Base-by-base conservation (phyloP, 2,113 vertebrate species). In the Eclectus roratus region DNA sequence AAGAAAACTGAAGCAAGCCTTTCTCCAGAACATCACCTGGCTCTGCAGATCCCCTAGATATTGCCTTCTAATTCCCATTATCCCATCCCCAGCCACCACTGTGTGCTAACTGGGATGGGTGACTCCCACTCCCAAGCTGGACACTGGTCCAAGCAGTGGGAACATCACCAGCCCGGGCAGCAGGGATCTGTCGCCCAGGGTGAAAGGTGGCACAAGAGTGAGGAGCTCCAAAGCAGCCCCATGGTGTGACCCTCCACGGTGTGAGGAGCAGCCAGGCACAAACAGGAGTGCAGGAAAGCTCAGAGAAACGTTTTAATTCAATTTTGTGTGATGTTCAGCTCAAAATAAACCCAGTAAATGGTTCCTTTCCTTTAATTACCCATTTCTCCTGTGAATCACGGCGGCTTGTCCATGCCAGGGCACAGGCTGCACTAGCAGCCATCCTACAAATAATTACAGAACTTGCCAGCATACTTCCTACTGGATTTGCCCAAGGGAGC, bases 281-380 rank as follows among this genome's bases (percentile, higher is more conserved):
- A 72, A 44, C 47, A 71, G 47, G 49, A 93, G 55, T 5, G 47
- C 79, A 86, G 77, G 85, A 79, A 84, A 41, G 37, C 5, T 31
- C 43, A n/a, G 80, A 41, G 82, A 94, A 85, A 68, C 50, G 33
- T 20, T 94, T 44, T 56, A 74, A 89, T 72, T 85, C 39, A 16
- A 90, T 96, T 77, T 74, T 37, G 43, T 56, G 43, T 55, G 27
- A 71, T 80, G 69, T 73, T 85, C 69, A 56, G 80, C 90, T 93
- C 82, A 83, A 88, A 96, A 95, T 92, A 94, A 94, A 74, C 90
- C 61, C 23, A 90, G 72, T 52, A 85, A 88, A 93, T 93, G 20
- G 68, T 63, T 93, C 80, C 94, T 96, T 94, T 70, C 91, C 90
- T 94, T 93, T 94, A 94, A 94, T 95, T 92, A 93, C 88, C 68